These are phyloP conservation scores for Strongylocentrotus purpuratus DNA, from an alignment of 35 echinoderm and acorn worm species.

Conservation along the genomic window DNA sequence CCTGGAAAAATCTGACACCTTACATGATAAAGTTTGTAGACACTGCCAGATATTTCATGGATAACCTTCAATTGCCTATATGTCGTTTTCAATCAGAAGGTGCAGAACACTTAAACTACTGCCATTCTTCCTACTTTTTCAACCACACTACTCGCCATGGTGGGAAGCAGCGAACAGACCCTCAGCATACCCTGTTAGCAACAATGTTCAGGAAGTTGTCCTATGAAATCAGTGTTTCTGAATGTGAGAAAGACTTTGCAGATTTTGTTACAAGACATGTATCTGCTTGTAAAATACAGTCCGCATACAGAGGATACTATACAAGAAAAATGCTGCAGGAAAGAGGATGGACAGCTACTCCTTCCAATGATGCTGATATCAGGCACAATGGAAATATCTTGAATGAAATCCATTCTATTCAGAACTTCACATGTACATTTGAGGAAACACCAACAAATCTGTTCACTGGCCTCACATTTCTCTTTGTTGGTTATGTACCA, in stretches of 20 bases:
- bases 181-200: conserved; percentile 37
- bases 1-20: conserved; percentile 60
- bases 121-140: conserved; percentile 57
- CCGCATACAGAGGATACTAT: background rate
- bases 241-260: background rate
- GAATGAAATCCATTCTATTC: background rate
- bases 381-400: background rate
- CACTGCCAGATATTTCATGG: conserved; percentile 37
- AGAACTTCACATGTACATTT: background rate
- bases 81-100: conserved; percentile 68
- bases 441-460: background rate
- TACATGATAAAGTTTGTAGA: conserved; percentile 78
- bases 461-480: background rate
- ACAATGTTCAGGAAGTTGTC: conserved; percentile 50
- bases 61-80: conserved; percentile 50
- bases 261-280: background rate
- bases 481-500: background rate
- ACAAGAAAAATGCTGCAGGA: background rate
- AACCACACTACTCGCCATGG: conserved; percentile 79
- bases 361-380: background rate
- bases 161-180: conserved; percentile 54
- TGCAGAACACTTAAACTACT: conserved; percentile 76
- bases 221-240: background rate
- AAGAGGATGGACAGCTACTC: background rate
- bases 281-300: background rate